A percentile compares a stretch with the other conserved stretches of the same genome.
These are phyloP conservation scores for Eidolon dupreanum DNA, from an alignment of 2,797 vertebrate species.

Conservation along the genomic window DNA sequence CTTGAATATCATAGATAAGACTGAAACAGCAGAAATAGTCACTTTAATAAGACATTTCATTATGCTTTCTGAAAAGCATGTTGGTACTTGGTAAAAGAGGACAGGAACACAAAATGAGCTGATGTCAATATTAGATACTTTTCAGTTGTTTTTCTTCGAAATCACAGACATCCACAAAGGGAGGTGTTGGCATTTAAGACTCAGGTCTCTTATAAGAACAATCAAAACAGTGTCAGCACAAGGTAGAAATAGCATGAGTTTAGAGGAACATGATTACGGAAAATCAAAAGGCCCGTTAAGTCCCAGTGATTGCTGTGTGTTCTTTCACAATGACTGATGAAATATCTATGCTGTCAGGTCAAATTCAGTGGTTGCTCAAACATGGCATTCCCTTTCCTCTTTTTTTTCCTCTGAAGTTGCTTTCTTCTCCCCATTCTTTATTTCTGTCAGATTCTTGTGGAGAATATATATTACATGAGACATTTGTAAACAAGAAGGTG, in stretches of 20 bases:
- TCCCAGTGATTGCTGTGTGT: conserved; percentile 11
- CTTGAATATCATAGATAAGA: background rate
- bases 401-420: background rate
- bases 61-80: background rate
- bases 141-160: background rate
- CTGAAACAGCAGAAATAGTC: background rate
- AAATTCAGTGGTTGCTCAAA: conserved; percentile 73
- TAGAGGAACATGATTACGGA: conserved; percentile 51
- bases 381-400: conserved; percentile 63
- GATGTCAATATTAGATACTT: background rate
- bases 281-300: conserved; percentile 63
- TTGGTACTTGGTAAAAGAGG: background rate
- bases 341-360: conserved; percentile 71
- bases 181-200: background rate
- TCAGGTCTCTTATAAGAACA: background rate
- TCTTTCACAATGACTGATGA: conserved; percentile 74
- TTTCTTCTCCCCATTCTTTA: background rate
- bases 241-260: background rate
- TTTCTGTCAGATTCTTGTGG: conserved; percentile 68
- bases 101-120: background rate
- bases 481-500: conserved; percentile 76
- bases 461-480: conserved; percentile 75
- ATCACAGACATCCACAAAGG: background rate
- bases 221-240: background rate
- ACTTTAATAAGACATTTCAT: background rate